These are phyloP conservation scores for Spheniscus humboldti DNA, from an alignment of 2,797 vertebrate species.

Conservation along the genomic window DNA sequence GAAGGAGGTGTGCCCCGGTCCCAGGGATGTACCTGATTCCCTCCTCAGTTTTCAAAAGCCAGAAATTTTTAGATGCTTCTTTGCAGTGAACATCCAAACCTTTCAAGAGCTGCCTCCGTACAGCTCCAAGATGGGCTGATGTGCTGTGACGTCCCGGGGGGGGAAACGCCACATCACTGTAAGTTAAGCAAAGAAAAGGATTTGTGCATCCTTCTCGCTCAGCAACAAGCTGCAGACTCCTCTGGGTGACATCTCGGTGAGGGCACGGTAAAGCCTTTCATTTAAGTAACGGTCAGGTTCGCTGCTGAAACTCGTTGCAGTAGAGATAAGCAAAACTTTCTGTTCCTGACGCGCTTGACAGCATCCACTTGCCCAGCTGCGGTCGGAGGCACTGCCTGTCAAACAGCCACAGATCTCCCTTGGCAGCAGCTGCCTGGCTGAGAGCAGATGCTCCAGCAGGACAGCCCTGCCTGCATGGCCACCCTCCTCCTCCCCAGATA, in stretches of 20 bases:
- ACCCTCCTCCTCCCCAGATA: background rate
- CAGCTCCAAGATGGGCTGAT: background rate
- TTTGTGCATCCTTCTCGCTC: background rate
- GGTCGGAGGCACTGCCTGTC: background rate
- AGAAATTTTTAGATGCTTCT: background rate
- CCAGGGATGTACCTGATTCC: accelerated
- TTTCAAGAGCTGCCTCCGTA: background rate
- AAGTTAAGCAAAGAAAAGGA: background rate
- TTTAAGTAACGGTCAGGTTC: background rate
- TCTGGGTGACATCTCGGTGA: background rate
- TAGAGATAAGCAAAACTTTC: background rate
- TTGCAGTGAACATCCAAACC: background rate
- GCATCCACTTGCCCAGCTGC: too few species aligned
- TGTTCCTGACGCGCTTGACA: background rate
- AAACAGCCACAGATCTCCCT: background rate
- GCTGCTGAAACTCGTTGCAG: background rate
- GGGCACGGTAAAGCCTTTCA: background rate
- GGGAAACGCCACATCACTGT: accelerated
- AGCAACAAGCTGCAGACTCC: background rate
- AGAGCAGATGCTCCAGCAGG: background rate
- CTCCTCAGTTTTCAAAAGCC: background rate
- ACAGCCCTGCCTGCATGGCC: background rate
- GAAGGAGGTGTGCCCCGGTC: background rate
- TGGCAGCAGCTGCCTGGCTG: background rate
- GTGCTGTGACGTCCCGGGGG: accelerated